Base-by-base conservation (phyloP, 2,888 invertebrate genomes). In the Xestia rhomboidea region DNA sequence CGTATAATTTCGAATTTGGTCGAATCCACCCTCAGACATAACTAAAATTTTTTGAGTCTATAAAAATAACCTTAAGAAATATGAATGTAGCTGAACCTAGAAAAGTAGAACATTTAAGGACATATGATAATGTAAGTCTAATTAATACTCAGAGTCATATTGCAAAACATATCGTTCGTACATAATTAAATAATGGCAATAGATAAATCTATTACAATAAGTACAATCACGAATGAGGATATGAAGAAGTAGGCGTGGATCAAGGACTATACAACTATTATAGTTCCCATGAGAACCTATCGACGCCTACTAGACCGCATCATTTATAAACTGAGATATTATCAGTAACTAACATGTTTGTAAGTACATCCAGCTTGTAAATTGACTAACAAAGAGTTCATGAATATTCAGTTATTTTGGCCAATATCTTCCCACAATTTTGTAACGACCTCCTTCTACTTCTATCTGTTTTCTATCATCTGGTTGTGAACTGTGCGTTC, bases 271-370 rank as follows among this genome's bases (percentile, higher is more conserved):
- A 68, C 49, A 78, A 76, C 73, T 72, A 88, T 87, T 76, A 84
- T 62, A 64, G 83, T 85, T 88, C 89, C 78, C 88, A 84, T 84
- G 87, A 88, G 87, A 88, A 87, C 63, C 5, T 68, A 77, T 70
- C 60, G 44, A 75, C 88, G 84, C 88, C 87, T 78, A 87, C 87
- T n/a, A 68, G 41, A 54, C 64, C 13, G 79, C 64, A 80, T 76
- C 54, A 79, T 81, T 78, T 77, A 77, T 74, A 51, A 78, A 44
- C 46, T 34, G 13, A 60, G 83, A 75, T 85, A 69, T 30, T 60
- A 87, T 86, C 77, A 66, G 27, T 21, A 30, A n/a, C 21, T 18
- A 74, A 49, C 51, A 44, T 67, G 54, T 80, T 84, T 76, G 73
- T n/a, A n/a, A n/a, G n/a, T 66, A 66, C 38, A 75, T 67, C 18